Evolutionary conservation across 1,140 invertebrate genomes (phyloP).

Genomic region (Drosophila watanabei): DNA sequence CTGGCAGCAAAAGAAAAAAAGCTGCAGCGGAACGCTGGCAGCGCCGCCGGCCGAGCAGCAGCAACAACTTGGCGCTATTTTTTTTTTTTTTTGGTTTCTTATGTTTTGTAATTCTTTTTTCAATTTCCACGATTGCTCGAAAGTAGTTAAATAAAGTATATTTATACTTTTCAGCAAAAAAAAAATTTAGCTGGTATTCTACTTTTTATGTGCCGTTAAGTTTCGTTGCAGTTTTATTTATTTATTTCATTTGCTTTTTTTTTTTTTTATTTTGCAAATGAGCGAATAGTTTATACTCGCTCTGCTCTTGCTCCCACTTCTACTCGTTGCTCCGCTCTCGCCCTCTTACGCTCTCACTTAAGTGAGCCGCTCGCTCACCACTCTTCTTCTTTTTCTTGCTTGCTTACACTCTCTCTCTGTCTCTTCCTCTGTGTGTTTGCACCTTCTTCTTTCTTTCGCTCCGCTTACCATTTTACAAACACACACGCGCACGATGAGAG

Average conservation of each 20-base stretch:
- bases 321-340: constrained; percentile 18
- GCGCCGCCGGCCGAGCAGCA: constrained; percentile 46
- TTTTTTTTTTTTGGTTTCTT: not conserved
- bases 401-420: constrained; percentile 36
- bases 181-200: constrained; percentile 55
- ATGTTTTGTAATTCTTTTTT: constrained; percentile 60
- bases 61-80: constrained; percentile 47
- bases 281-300: constrained; percentile 55
- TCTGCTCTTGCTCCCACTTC: constrained; percentile 28
- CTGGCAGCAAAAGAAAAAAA: constrained; percentile 37
- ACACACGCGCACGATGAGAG: constrained; percentile 76
- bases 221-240: constrained; percentile 17
- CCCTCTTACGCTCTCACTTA: constrained; percentile 21
- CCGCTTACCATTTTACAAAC: constrained; percentile 66
- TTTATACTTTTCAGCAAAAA: constrained; percentile 40
- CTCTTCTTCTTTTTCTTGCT: constrained; percentile 43
- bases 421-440: constrained; percentile 42
- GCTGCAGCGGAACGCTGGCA: constrained; percentile 41
- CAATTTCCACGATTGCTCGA: constrained; percentile 46
- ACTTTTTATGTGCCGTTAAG: constrained; percentile 50
- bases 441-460: constrained; percentile 74
- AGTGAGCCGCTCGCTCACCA: constrained; percentile 32
- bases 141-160: not conserved
- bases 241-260: constrained; percentile 12
- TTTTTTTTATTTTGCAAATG: constrained; percentile 69